Conservation (phyloP, 2,113 vertebrate species). For the Chaetops frenatus region DNA sequence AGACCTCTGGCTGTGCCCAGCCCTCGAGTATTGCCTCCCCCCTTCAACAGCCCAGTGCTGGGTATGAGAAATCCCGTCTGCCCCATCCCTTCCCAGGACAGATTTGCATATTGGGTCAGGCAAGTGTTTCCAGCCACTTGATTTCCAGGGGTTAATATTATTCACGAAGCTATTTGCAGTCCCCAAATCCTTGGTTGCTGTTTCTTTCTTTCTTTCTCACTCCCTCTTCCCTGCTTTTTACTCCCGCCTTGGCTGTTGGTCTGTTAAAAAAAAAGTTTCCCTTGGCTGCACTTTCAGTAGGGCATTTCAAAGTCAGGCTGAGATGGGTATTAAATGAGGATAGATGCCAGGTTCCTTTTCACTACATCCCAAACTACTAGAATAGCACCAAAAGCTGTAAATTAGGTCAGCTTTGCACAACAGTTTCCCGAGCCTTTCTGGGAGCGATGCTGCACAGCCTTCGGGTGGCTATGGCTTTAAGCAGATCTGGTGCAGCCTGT, state of each 20-base stretch:
- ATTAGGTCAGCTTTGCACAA: conserved; percentile 52
- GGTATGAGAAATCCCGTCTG: background rate
- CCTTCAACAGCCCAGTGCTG: background rate
- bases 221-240: background rate
- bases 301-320: conserved; percentile 56
- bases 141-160: conserved; percentile 10
- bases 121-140: background rate
- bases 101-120: conserved; percentile 57
- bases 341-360: conserved; percentile 51
- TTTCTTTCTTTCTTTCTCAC: background rate
- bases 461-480: background rate
- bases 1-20: background rate
- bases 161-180: background rate
- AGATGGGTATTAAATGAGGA: conserved; percentile 54
- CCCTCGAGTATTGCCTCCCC: no score
- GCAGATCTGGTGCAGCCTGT: conserved; percentile 22
- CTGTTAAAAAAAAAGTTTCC: background rate
- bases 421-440: background rate
- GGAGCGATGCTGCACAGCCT: background rate
- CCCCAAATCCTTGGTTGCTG: background rate
- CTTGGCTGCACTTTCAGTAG: conserved; percentile 27
- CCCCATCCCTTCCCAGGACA: background rate
- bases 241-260: background rate
- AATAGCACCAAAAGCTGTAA: conserved; percentile 32
- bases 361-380: conserved; percentile 37